These are phyloP conservation scores for Agrilus biguttatus DNA, from an alignment of 2,888 invertebrate species.

Conservation along the genomic window DNA sequence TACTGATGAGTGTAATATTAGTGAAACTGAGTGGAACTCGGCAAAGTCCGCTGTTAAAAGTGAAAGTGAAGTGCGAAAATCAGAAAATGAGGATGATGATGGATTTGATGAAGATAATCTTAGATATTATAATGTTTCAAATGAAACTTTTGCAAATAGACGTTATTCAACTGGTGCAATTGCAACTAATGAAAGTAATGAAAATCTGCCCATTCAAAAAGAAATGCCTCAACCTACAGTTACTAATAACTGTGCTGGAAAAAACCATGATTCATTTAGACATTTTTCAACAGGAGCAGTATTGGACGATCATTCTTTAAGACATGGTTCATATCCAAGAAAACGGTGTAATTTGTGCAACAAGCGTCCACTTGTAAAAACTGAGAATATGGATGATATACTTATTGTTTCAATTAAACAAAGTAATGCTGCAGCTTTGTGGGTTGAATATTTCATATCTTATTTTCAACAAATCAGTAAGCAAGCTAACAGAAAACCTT, in stretches of 20 bases:
- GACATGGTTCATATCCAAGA: slow-evolving; percentile 28
- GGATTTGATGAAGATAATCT: too few species aligned
- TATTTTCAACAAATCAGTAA: slow-evolving; percentile 77
- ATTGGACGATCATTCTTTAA: slow-evolving; percentile 26
- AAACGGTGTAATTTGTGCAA: slow-evolving; percentile 26
- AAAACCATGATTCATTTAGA: not conserved
- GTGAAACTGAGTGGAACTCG: not conserved
- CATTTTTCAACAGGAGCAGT: not conserved
- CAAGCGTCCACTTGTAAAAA: slow-evolving; percentile 21
- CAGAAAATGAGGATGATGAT: too few species aligned
- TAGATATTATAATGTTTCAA: too few species aligned
- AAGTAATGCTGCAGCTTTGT: slow-evolving; percentile 62
- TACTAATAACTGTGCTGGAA: too few species aligned
- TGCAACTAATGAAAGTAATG: too few species aligned
- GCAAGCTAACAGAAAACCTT: slow-evolving; percentile 59
- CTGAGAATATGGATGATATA: slow-evolving; percentile 61
- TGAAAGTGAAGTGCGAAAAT: too few species aligned
- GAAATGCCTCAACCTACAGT: too few species aligned
- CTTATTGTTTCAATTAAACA: slow-evolving; percentile 65
- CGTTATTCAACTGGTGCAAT: too few species aligned
- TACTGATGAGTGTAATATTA: not conserved
- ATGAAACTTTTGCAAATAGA: too few species aligned
- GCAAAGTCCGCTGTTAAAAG: too few species aligned
- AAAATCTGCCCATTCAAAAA: too few species aligned
- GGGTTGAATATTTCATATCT: slow-evolving; percentile 69